Evolutionary conservation across 2,113 vertebrate species (phyloP).

Genomic region (Columba janthina): DNA sequence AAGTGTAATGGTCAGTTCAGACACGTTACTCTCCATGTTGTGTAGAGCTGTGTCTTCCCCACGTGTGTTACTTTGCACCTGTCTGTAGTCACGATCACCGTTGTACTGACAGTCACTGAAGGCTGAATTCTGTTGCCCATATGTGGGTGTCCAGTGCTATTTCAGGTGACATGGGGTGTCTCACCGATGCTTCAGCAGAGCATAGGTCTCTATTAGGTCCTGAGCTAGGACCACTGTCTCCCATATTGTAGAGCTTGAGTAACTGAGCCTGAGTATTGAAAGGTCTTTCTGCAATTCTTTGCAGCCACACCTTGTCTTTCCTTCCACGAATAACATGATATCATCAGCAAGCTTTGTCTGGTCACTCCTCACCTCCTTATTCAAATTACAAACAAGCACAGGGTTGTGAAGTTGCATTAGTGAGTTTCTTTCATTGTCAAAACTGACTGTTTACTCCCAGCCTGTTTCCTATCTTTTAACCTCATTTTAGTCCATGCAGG

Average conservation of each 20-base stretch:
- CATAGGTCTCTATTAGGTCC: not conserved
- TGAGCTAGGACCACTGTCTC: not conserved
- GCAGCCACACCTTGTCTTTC: not conserved
- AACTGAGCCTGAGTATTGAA: not conserved
- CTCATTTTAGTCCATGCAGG: not conserved
- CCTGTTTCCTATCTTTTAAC: not conserved
- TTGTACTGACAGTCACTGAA: not conserved
- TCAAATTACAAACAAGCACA: not conserved
- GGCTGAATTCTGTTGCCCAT: not conserved
- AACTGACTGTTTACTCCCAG: not conserved
- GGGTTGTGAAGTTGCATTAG: not conserved
- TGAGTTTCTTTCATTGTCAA: not conserved
- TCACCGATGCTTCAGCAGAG: not conserved
- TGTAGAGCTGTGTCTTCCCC: not conserved
- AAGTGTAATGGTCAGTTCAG: not conserved
- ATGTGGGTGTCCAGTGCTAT: not conserved
- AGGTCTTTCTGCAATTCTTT: not conserved
- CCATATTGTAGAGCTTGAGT: not conserved
- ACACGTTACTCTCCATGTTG: not conserved
- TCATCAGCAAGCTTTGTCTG: not conserved
- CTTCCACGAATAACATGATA: not conserved
- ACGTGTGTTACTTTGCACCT: not conserved
- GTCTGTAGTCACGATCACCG: rapidly evolving
- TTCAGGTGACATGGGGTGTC: not conserved
- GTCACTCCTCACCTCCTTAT: not conserved